Evolutionary conservation across 2,888 invertebrate species (phyloP).

Genomic region (Eupeodes latifasciatus): DNA sequence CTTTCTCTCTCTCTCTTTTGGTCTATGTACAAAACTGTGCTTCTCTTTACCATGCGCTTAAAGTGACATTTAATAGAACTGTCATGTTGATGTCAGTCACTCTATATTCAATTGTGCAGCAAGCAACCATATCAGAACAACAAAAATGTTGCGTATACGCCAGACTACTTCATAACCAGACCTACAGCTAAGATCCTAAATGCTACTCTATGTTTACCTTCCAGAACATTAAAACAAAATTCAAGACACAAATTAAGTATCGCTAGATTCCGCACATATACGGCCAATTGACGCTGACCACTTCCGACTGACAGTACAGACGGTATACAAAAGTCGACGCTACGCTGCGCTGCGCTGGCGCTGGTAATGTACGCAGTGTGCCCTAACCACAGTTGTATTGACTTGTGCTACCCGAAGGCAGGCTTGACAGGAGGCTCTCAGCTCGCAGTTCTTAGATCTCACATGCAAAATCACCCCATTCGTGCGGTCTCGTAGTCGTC

Average conservation of each 20-base stretch:
- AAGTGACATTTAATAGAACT: conserved; percentile 42
- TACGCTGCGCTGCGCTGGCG: neutral
- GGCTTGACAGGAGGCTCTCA: conserved; percentile 32
- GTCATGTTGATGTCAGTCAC: conserved; percentile 60
- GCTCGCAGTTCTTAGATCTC: conserved; percentile 5
- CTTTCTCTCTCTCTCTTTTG: neutral
- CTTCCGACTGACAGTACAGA: conserved; percentile 59
- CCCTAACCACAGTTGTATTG: conserved; percentile 63
- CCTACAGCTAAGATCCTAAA: neutral
- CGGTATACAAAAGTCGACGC: neutral
- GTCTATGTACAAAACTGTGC: neutral
- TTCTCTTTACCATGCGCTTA: neutral
- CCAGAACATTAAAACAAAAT: neutral
- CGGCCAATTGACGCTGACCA: conserved; percentile 63
- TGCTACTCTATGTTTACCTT: conserved; percentile 2
- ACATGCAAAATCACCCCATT: conserved; percentile 32
- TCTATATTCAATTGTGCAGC: conserved; percentile 56
- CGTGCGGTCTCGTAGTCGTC: neutral
- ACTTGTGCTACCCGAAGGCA: conserved; percentile 48
- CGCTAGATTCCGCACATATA: conserved; percentile 32
- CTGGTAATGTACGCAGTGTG: conserved; percentile 10
- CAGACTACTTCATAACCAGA: neutral
- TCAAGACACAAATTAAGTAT: conserved; percentile 14
- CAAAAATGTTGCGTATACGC: conserved; percentile 29
- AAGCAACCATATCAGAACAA: neutral